Base-by-base conservation (phyloP, 2,888 invertebrate species). In the Julus scanicus region DNA sequence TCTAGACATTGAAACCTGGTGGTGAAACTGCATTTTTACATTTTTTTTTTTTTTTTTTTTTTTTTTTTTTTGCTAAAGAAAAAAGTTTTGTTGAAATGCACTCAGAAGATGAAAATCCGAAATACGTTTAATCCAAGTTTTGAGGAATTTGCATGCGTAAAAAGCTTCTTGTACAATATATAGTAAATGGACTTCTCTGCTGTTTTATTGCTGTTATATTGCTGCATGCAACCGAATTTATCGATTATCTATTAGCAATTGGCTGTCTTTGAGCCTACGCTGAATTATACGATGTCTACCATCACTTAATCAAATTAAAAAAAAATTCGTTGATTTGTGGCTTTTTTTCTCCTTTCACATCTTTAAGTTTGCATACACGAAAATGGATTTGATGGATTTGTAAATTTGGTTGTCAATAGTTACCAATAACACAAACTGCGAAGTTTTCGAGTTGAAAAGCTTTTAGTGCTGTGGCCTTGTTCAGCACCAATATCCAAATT, bases 241-340 rank as follows among this genome's bases (percentile, higher is more conserved):
- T 71, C 29, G 71, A 71, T 71, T 71, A 71, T 71, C 71, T 71
- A 71, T 71, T 71, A 71, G 71, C 71, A 71, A 71, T 71, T 71
- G 71, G 9, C 71, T 71, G 71, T 71, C 71, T 71, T 29, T 5
- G n/a, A 63, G n/a, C 20, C 20, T 63, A 1, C n/a, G 63, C n/a
- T 63, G 63, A 63, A 63, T 63, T 63, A 13, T n/a, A 20, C n/a
- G 63, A 63, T 63, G 63, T 20, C 8, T 71, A 20, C 20, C 71
- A 71, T 71, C 71, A 71, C 71, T 71, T 71, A 71, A 71, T 71
- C 71, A 71, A 71, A 71, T 71, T 71, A 71, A 71, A 71, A 71
- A 5, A 71, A 53, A 15, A 29, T 29, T 71, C 29, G 29, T 71
- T 71, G 71, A n/a, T 71, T 71, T 71, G 29, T 29, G 71, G 29